phyloP scores from a whole-genome alignment of 2,888 invertebrate species.

The Drosophila fungiperda region DNA sequence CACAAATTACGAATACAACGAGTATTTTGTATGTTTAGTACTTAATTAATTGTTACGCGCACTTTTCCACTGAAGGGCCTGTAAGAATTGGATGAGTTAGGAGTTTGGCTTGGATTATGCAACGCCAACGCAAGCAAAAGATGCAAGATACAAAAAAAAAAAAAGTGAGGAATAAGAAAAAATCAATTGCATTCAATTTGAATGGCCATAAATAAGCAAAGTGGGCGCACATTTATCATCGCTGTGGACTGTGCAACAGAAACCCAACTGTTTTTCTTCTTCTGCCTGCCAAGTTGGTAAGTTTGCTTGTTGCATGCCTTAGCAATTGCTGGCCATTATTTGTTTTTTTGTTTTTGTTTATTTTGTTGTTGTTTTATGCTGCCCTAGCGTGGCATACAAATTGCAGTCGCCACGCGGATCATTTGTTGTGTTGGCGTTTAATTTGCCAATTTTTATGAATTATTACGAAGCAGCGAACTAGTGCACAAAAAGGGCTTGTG shows the following conservation, averaged over 20 bases:
- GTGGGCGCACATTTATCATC: constrained; percentile 71
- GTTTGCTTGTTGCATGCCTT: constrained; percentile 51
- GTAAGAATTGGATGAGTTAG: constrained; percentile 31
- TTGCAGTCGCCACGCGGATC: constrained; percentile 68
- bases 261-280: constrained; percentile 47
- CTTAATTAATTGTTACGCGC: constrained; percentile 47
- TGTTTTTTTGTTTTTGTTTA: constrained; percentile 35
- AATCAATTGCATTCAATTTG: constrained; percentile 80
- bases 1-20: constrained; percentile 21
- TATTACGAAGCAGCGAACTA: constrained; percentile 49
- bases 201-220: constrained; percentile 74
- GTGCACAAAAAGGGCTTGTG: constrained; percentile 32
- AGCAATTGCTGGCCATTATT: constrained; percentile 64
- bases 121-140: constrained; percentile 67
- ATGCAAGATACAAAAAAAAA: neutral
- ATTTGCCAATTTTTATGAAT: constrained; percentile 81
- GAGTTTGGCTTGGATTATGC: constrained; percentile 55
- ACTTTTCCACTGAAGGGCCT: constrained; percentile 48
- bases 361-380: constrained; percentile 12
- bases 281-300: constrained; percentile 4
- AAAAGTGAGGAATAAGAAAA: constrained; percentile 30
- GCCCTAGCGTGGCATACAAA: constrained; percentile 57
- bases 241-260: constrained; percentile 36
- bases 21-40: constrained; percentile 33
- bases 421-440: constrained; percentile 80